Evolutionary conservation across 1,140 invertebrate genomes (phyloP).

Genomic region (Heliothis virescens): DNA sequence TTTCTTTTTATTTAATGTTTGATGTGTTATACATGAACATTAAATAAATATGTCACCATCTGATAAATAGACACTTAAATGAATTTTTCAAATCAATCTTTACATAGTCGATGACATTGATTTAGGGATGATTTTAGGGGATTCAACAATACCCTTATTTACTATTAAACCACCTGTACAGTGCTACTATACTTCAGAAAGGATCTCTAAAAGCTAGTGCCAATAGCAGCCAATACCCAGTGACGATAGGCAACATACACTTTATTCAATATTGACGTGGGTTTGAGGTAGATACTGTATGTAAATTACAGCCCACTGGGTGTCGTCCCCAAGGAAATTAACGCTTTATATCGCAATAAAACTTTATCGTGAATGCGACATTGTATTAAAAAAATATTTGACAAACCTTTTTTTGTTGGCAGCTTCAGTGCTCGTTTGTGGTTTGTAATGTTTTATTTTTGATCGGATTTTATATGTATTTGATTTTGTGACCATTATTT

Average conservation of each 20-base stretch:
- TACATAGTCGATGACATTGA: too few relatives aligned
- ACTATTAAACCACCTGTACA: too few relatives aligned
- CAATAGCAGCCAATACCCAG: not conserved
- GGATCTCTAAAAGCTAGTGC: constrained; percentile 1
- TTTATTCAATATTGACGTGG: constrained; percentile 38
- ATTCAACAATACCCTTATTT: too few relatives aligned
- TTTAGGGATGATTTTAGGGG: too few relatives aligned
- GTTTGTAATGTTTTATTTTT: not conserved
- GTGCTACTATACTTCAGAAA: not conserved
- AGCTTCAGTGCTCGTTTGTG: constrained; percentile 5
- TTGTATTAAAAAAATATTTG: constrained; percentile 40
- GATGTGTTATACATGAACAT: not conserved
- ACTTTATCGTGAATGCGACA: constrained; percentile 47
- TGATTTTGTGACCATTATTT: too few relatives aligned
- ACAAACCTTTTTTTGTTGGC: not conserved
- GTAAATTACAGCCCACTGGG: constrained; percentile 42
- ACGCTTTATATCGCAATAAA: constrained; percentile 52
- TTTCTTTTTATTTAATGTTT: not conserved
- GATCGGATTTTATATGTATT: not conserved
- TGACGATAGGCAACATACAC: not conserved
- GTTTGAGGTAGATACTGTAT: constrained; percentile 1
- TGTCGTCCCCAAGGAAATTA: constrained; percentile 54
- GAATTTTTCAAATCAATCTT: too few relatives aligned
- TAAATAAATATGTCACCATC: not conserved
- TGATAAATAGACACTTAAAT: too few relatives aligned